phyloP scores from a whole-genome alignment of 2,888 invertebrate genomes.

The Limulus polyphemus region DNA sequence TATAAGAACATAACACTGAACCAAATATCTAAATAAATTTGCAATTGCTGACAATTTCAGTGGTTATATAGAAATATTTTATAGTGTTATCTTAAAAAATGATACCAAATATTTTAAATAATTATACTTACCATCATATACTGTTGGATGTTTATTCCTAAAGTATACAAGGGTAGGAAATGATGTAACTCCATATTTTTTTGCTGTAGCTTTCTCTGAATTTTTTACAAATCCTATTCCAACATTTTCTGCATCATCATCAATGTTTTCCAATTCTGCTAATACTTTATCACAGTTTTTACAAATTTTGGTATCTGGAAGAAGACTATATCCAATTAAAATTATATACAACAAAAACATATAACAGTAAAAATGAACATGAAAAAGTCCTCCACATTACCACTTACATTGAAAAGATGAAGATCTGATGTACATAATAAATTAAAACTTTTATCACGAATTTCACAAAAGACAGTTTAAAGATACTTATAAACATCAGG shows the following conservation, averaged over 20 bases:
- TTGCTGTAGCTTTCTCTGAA: conserved; percentile 45
- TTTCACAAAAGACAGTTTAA: no score
- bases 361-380: background rate
- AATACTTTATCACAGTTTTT: conserved; percentile 31
- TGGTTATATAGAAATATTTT: no score
- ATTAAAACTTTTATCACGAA: no score
- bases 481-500: no score
- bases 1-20: no score
- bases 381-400: no score
- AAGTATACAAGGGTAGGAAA: conserved; percentile 95
- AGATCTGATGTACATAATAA: no score
- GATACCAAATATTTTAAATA: background rate
- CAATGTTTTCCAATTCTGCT: conserved; percentile 44
- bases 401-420: no score
- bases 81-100: no score
- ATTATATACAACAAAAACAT: background rate
- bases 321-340: background rate
- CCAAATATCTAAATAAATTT: no score
- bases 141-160: conserved; percentile 89
- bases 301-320: conserved; percentile 31
- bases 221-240: conserved; percentile 88
- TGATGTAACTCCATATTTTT: conserved; percentile 88
- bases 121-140: conserved; percentile 67
- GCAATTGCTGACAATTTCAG: no score
- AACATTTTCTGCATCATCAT: conserved; percentile 87